Conservation (phyloP, 2,888 invertebrate genomes). For the Calliopum simillimum region DNA sequence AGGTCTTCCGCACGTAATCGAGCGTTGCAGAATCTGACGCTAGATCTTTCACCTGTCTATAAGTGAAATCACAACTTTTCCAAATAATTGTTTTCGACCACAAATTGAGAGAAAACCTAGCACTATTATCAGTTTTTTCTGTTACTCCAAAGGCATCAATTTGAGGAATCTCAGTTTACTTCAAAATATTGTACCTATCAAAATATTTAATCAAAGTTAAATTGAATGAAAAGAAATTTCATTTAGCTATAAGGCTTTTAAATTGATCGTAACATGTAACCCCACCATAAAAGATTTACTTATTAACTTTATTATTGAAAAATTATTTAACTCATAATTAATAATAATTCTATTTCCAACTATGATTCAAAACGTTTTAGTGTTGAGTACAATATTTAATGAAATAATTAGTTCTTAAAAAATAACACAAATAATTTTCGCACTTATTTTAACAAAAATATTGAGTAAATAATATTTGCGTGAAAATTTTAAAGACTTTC, state of each 20-base stretch:
- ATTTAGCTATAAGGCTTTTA: conserved; percentile 18
- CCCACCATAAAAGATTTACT: conserved; percentile 18
- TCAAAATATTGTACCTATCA: neutral
- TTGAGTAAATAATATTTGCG: conserved; percentile 6
- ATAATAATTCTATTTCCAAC: too few relatives aligned
- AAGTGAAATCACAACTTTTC: conserved; percentile 59
- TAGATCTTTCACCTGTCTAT: conserved; percentile 87
- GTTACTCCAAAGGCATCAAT: neutral
- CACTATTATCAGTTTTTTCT: too few relatives aligned
- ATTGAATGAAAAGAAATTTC: neutral
- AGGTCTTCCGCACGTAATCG: conserved; percentile 86
- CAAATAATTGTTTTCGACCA: too few relatives aligned
- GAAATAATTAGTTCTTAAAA: neutral
- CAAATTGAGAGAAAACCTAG: too few relatives aligned
- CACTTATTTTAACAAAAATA: neutral
- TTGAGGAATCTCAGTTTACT: neutral
- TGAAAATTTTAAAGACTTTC: conserved; percentile 1
- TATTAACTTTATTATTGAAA: conserved; percentile 4
- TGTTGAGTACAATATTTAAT: conserved; percentile 19
- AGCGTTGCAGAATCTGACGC: conserved; percentile 82
- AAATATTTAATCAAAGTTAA: neutral
- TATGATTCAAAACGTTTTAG: conserved; percentile 25
- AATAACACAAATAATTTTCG: neutral
- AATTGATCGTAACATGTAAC: conserved; percentile 14
- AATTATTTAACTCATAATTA: neutral